Evolutionary conservation across 2,113 vertebrate species (phyloP).

Genomic region (Prochilodus magdalenae): DNA sequence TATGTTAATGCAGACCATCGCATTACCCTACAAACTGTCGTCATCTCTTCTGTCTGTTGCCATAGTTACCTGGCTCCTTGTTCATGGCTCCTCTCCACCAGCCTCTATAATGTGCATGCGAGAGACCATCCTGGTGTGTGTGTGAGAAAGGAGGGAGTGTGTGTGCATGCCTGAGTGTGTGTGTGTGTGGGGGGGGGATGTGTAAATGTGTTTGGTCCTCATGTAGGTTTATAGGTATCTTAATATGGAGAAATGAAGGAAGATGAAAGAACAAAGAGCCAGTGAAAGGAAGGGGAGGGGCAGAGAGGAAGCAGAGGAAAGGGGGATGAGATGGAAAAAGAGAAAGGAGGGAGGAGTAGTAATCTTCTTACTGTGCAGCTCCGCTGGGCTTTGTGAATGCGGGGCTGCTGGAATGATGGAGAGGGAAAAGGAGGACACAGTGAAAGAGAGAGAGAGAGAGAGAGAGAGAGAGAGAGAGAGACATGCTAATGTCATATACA

Average conservation of each 20-base stretch:
- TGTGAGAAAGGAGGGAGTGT: neutral
- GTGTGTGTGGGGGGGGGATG: constrained; percentile 12
- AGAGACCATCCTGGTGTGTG: neutral
- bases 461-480: too few relatives aligned
- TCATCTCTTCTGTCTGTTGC: constrained; percentile 61
- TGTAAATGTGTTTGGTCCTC: neutral
- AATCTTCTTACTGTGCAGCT: constrained; percentile 39
- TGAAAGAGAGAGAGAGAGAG: too few relatives aligned
- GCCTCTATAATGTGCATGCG: neutral
- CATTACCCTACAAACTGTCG: constrained; percentile 51
- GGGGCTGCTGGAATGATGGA: constrained; percentile 5
- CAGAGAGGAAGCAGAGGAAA: neutral
- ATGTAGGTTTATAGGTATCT: constrained; percentile 10
- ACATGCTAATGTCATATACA: too few relatives aligned
- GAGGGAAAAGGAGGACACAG: constrained; percentile 2
- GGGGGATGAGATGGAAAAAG: constrained; percentile 1
- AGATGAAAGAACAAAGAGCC: constrained; percentile 7
- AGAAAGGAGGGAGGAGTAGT: neutral
- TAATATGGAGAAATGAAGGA: neutral
- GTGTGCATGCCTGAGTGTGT: neutral
- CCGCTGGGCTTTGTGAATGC: constrained; percentile 30
- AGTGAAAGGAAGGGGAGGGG: neutral
- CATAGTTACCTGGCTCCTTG: constrained; percentile 60
- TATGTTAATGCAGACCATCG: constrained; percentile 17
- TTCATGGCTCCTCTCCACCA: constrained; percentile 35